Percentiles rank a stretch among this genome's conserved stretches.
Evolutionary conservation across 2,113 vertebrate species (phyloP).

Genomic region (Rostratula benghalensis): DNA sequence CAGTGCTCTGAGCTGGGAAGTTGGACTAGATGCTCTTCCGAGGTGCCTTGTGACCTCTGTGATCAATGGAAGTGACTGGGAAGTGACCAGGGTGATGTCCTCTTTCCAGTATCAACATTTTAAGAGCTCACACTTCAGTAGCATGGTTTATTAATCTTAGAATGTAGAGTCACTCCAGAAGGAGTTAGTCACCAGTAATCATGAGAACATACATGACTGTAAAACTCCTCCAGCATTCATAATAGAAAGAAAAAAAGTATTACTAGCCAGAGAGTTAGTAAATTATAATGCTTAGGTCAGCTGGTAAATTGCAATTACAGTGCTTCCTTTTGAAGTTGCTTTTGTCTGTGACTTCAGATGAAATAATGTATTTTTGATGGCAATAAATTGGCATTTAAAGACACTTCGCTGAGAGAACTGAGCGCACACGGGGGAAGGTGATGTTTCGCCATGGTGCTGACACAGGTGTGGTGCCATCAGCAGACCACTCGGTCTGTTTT

Average conservation of each 20-base stretch:
- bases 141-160: neutral
- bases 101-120: neutral
- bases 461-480: neutral
- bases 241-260: neutral
- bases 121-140: neutral
- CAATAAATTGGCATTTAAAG: neutral
- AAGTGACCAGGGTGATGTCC: neutral
- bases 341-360: neutral
- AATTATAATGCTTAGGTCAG: neutral
- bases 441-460: neutral
- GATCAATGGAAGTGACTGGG: neutral
- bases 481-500: neutral
- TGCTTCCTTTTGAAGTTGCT: neutral
- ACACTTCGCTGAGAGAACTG: rapidly evolving
- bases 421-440: neutral
- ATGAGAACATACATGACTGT: neutral
- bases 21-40: neutral
- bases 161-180: neutral
- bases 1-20: neutral
- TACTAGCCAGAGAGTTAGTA: neutral
- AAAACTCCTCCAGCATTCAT: neutral
- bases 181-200: neutral
- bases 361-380: neutral
- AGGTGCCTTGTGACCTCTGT: neutral
- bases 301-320: neutral